Conservation (phyloP, 2,113 vertebrate genomes). For the Piprites chloris region DNA sequence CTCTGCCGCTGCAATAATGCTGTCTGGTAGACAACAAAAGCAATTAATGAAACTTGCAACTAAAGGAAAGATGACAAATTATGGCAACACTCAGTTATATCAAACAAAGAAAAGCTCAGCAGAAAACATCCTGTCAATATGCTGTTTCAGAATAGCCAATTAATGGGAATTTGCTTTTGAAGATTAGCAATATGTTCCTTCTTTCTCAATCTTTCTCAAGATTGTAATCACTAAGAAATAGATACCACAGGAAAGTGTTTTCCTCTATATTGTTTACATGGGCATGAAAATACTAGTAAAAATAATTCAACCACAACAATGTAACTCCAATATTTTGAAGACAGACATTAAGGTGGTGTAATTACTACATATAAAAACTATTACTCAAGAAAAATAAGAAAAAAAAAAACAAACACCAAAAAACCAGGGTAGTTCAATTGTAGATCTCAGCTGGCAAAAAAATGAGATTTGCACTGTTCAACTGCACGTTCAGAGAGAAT, state of each 20-base stretch:
- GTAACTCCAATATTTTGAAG: neutral
- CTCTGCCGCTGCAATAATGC: constrained; percentile 85
- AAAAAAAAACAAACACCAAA: neutral
- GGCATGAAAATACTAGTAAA: neutral
- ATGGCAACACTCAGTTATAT: neutral
- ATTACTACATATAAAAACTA: neutral
- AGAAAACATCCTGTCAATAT: neutral
- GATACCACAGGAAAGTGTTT: neutral
- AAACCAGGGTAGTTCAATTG: neutral
- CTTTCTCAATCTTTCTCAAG: neutral
- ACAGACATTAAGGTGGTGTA: neutral
- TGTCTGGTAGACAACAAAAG: constrained; percentile 75
- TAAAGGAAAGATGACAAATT: neutral
- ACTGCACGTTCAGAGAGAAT: neutral
- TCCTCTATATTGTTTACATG: neutral
- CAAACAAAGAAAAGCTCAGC: neutral
- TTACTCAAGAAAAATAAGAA: neutral
- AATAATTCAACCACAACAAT: neutral
- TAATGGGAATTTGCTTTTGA: neutral
- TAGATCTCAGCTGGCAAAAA: neutral
- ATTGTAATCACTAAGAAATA: neutral
- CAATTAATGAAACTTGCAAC: neutral
- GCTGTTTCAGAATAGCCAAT: neutral
- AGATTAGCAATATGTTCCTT: neutral
- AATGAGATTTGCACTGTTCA: neutral